phyloP scores from a whole-genome alignment of 2,888 invertebrate genomes.

The Diarsia brunnea region DNA sequence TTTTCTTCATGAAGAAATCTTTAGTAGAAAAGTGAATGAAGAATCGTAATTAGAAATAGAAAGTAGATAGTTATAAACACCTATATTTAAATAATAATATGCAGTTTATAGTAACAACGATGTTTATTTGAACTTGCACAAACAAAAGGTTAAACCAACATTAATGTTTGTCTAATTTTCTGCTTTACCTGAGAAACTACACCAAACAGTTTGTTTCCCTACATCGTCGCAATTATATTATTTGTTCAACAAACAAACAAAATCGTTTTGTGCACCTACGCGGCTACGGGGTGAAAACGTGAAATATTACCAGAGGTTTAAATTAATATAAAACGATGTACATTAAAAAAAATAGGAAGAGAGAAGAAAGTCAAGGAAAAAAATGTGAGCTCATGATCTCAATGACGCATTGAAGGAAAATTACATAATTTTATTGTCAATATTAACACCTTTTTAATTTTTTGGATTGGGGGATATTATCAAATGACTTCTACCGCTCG shows the following conservation, averaged over 20 bases:
- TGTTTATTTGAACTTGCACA: neutral
- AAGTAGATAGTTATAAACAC: neutral
- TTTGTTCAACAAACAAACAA: neutral
- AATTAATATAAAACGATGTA: neutral
- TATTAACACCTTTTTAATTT: neutral
- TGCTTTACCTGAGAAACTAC: neutral
- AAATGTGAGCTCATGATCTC: too few relatives aligned
- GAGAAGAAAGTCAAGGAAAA: neutral
- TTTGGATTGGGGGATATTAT: too few relatives aligned
- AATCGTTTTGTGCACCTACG: neutral
- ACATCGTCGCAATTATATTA: neutral
- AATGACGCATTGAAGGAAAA: too few relatives aligned
- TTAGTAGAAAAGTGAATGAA: neutral
- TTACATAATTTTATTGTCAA: neutral
- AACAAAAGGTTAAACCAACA: neutral
- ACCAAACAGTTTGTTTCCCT: neutral
- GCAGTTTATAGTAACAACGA: neutral
- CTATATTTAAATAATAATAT: too few relatives aligned
- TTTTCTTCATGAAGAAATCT: neutral
- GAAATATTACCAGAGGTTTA: neutral
- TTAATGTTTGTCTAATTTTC: neutral
- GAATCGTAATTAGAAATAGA: neutral
- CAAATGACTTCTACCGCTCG: too few relatives aligned
- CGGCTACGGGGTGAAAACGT: neutral
- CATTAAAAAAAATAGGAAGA: neutral